phyloP scores from a whole-genome alignment of 2,888 invertebrate genomes.

The Marronus borbonicus region DNA sequence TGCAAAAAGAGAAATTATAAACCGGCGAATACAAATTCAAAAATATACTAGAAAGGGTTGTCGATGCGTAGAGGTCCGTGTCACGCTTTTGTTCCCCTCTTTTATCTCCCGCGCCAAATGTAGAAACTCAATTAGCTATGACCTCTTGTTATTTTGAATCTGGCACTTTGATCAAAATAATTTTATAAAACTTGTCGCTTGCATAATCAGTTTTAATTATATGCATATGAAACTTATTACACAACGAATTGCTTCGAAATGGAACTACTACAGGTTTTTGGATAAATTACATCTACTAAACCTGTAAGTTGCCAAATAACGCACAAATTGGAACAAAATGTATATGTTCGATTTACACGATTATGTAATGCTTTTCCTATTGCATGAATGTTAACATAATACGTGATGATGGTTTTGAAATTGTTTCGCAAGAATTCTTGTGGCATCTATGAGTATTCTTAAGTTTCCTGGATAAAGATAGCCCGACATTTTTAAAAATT shows the following conservation, averaged over 20 bases:
- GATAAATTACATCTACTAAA: slow-evolving; percentile 26
- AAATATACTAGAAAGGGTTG: not conserved
- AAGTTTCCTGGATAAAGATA: not conserved
- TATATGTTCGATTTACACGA: slow-evolving; percentile 40
- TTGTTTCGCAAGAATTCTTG: slow-evolving; percentile 25
- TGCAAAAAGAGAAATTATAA: not conserved
- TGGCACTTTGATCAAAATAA: slow-evolving; percentile 41
- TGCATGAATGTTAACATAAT: slow-evolving; percentile 32
- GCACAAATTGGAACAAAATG: slow-evolving; percentile 32
- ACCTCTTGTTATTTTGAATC: slow-evolving; percentile 38
- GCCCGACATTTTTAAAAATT: not conserved
- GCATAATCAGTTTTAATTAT: slow-evolving; percentile 34
- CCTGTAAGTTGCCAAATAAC: slow-evolving; percentile 43
- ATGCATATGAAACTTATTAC: slow-evolving; percentile 40
- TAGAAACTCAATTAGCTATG: slow-evolving; percentile 20
- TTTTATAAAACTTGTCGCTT: slow-evolving; percentile 30
- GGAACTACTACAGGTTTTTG: slow-evolving; percentile 36
- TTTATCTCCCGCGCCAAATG: slow-evolving; percentile 3
- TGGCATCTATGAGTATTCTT: slow-evolving; percentile 2
- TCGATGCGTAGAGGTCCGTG: not conserved
- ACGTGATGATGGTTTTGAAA: slow-evolving; percentile 36
- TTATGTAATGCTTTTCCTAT: slow-evolving; percentile 40
- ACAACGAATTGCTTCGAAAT: slow-evolving; percentile 26
- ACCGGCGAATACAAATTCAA: not conserved
- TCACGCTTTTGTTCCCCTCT: slow-evolving; percentile 4